phyloP scores from a whole-genome alignment of 92 coral and sea anemone species.

The Ricordea florida region DNA sequence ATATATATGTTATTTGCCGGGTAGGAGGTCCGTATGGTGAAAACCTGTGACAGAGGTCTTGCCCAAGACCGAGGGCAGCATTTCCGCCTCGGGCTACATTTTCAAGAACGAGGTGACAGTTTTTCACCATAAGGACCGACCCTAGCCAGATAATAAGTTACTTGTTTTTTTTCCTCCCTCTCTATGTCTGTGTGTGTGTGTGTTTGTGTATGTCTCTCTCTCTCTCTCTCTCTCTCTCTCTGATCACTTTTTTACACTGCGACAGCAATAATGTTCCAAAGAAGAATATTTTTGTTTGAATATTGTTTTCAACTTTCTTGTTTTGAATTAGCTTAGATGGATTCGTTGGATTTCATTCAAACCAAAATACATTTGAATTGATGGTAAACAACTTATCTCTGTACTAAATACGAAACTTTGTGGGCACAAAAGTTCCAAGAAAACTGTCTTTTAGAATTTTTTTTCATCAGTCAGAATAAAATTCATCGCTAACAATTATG shows the following conservation, averaged over 20 bases:
- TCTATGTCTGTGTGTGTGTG: too few species aligned
- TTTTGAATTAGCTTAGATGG: neutral
- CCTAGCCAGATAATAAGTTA: too few species aligned
- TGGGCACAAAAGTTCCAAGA: neutral
- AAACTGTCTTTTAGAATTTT: neutral
- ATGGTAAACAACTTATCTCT: neutral
- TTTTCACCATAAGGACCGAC: too few species aligned
- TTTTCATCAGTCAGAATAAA: neutral
- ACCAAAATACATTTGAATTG: neutral
- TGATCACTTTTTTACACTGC: neutral
- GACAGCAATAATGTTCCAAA: neutral
- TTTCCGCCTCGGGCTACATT: neutral
- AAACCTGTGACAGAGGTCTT: too few species aligned
- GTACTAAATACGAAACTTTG: neutral
- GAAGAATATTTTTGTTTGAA: neutral
- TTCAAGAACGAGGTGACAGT: too few species aligned
- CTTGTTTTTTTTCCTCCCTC: too few species aligned
- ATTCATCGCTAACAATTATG: slow-evolving; percentile 12
- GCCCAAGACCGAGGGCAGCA: neutral
- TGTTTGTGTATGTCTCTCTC: too few species aligned
- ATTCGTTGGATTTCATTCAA: neutral
- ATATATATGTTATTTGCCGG: too few species aligned
- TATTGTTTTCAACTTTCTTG: neutral
- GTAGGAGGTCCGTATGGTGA: too few species aligned
- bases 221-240: too few species aligned